Percentiles rank a stretch among this genome's conserved stretches.
These are phyloP conservation scores for Lithophane semibrunnea DNA, from an alignment of 2,888 invertebrate genomes.

Conservation along the genomic window DNA sequence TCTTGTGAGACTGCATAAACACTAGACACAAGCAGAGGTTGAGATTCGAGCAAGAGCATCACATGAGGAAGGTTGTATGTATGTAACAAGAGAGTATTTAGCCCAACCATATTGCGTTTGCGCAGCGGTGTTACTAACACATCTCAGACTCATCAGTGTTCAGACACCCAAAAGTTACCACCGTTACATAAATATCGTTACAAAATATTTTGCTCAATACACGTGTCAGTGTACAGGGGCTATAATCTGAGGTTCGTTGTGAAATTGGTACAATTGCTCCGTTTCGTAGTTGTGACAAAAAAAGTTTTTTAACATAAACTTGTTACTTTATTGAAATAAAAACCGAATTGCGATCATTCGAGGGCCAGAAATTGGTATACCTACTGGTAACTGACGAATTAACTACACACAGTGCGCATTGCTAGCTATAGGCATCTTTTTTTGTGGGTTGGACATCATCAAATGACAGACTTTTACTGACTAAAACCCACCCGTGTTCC, in stretches of 20 bases:
- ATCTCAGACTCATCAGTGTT: constrained; percentile 68
- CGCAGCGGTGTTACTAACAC: constrained; percentile 44
- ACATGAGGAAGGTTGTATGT: constrained; percentile 2
- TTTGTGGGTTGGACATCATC: too few relatives aligned
- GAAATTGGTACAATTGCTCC: constrained; percentile 75
- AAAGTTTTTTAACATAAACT: constrained; percentile 18
- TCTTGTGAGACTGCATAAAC: neutral
- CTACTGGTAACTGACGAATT: neutral
- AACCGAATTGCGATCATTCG: neutral
- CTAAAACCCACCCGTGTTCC: too few relatives aligned
- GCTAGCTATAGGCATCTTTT: too few relatives aligned
- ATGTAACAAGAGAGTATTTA: constrained; percentile 1
- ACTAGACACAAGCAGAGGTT: neutral
- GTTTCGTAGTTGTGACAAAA: constrained; percentile 64
- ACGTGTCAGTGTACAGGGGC: constrained; percentile 71
- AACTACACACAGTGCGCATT: too few relatives aligned
- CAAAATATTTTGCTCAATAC: constrained; percentile 82
- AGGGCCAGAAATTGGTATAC: neutral
- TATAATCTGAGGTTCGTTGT: constrained; percentile 75
- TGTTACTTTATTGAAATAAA: constrained; percentile 30
- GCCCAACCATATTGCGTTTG: constrained; percentile 17
- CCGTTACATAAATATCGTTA: constrained; percentile 79
- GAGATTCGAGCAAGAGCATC: neutral
- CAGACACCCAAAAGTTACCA: constrained; percentile 69
- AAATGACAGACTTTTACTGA: too few relatives aligned